Evolutionary conservation across 37 sponge, comb jelly and placozoan species (phyloP).

Genomic region (Oopsacas minuta): DNA sequence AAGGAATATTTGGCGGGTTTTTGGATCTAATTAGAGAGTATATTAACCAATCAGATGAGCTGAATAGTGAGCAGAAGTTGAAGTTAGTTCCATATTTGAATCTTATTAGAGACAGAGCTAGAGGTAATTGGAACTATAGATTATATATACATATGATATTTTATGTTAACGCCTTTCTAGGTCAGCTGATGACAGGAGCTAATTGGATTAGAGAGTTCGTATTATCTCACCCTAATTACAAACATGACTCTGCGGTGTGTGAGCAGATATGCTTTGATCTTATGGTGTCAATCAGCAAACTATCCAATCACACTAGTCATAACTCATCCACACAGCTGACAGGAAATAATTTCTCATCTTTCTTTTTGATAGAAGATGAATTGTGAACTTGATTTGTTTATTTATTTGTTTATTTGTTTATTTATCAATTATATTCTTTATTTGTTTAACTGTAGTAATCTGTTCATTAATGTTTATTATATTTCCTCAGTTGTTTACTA

Average conservation of each 20-base stretch:
- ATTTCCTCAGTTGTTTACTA: too few species aligned
- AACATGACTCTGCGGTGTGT: constrained; percentile 78
- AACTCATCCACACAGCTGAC: constrained; percentile 38
- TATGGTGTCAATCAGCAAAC: constrained; percentile 12
- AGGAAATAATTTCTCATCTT: background rate
- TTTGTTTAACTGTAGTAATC: too few species aligned
- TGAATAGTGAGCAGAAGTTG: background rate
- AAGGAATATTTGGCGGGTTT: constrained; percentile 60
- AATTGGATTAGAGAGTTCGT: constrained; percentile 74
- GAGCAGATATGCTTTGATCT: constrained; percentile 70
- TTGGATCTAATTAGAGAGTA: constrained; percentile 71
- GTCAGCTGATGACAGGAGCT: constrained; percentile 80
- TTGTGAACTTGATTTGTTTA: background rate
- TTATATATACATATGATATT: background rate
- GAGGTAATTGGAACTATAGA: background rate
- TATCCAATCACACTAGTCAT: constrained; percentile 23
- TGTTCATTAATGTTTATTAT: too few species aligned
- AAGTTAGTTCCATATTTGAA: background rate
- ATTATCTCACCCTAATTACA: constrained; percentile 63
- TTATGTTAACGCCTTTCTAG: constrained; percentile 25
- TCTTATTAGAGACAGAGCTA: background rate
- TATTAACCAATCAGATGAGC: constrained; percentile 22
- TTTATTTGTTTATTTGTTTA: too few species aligned
- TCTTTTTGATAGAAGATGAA: background rate
- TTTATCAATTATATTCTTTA: too few species aligned